These are phyloP conservation scores for Rhea americana DNA, from an alignment of 2,113 vertebrate genomes.

Conservation along the genomic window DNA sequence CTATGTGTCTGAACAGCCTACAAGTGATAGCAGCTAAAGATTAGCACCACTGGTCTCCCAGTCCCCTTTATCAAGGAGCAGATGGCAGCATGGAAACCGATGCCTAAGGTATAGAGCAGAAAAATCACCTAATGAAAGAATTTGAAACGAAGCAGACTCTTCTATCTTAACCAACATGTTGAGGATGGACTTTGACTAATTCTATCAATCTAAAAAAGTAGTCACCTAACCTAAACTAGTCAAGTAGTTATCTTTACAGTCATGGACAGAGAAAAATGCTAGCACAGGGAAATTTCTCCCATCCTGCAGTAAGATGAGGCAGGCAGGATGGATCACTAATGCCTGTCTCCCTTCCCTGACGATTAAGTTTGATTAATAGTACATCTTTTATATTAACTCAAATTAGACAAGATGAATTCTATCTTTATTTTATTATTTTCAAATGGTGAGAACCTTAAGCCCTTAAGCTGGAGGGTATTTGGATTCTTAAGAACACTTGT, in stretches of 20 bases:
- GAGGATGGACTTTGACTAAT: not conserved
- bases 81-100: not conserved
- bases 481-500: not conserved
- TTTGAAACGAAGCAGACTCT: not conserved
- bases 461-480: not conserved
- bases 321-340: not conserved
- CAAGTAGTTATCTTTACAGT: not conserved
- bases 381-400: not conserved
- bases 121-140: not conserved
- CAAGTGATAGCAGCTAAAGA: not conserved
- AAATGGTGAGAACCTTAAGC: not conserved
- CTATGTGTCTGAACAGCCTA: not conserved
- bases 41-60: not conserved
- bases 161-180: not conserved
- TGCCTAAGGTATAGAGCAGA: not conserved
- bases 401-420: slow-evolving; percentile 17
- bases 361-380: slow-evolving; percentile 32
- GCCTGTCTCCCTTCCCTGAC: not conserved
- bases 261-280: not conserved
- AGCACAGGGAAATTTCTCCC: not conserved
- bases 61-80: not conserved
- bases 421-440: slow-evolving; percentile 33
- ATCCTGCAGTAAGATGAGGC: not conserved
- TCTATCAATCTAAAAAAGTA: not conserved
- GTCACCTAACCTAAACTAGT: not conserved